These are phyloP conservation scores for Amblyteles armatorius DNA, from an alignment of 2,888 invertebrate genomes.

Conservation along the genomic window DNA sequence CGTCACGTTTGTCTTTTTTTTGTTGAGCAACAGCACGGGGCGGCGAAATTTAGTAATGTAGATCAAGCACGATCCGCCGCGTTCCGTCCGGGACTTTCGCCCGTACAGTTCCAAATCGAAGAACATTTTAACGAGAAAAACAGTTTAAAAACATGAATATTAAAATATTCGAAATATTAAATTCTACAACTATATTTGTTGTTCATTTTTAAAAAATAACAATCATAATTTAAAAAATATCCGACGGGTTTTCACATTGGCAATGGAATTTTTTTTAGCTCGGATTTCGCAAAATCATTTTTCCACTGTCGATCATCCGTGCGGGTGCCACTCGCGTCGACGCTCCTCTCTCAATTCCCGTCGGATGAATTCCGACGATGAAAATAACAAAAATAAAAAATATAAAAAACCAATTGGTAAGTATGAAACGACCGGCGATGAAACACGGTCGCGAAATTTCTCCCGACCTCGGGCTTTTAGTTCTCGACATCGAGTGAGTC, in stretches of 20 bases:
- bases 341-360: conserved; percentile 20
- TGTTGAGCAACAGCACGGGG: background rate
- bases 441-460: conserved; percentile 12
- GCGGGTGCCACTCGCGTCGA: conserved; percentile 25
- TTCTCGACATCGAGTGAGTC: too few relatives aligned
- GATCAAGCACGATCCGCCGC: conserved; percentile 23
- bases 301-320: conserved; percentile 1
- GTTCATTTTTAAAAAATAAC: too few relatives aligned
- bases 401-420: conserved; percentile 42
- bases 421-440: conserved; percentile 37
- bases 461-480: background rate
- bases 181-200: too few relatives aligned
- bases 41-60: conserved; percentile 24
- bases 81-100: background rate
- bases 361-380: conserved; percentile 14
- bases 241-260: too few relatives aligned
- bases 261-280: too few relatives aligned
- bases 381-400: too few relatives aligned
- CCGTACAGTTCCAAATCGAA: background rate
- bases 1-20: conserved; percentile 22
- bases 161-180: too few relatives aligned
- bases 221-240: too few relatives aligned
- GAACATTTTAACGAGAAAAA: conserved; percentile 12
- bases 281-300: too few relatives aligned
- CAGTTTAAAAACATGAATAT: too few relatives aligned